Base-by-base conservation (phyloP, 92 coral and sea anemone species). In the Actinostola sp. region DNA sequence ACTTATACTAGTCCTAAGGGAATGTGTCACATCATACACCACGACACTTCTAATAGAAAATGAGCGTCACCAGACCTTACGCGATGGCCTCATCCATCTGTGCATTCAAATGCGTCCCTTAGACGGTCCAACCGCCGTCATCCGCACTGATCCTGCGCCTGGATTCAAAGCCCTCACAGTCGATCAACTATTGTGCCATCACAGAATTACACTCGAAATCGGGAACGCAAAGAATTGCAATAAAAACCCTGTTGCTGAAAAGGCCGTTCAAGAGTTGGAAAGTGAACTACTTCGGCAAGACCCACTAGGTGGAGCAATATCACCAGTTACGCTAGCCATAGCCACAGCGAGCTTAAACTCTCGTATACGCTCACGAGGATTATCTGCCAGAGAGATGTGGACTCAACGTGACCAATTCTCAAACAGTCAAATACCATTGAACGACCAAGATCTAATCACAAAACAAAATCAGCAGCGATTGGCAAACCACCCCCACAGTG, bases 61-160 rank as follows among this genome's bases (percentile, higher is more conserved):
- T 52, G 78, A 87, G 34, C 57, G 73, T 35, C 85, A 84, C 58
- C 19, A 29, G 64, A 49, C 87, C 0, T 59, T 86, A 14, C 80
- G 83, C 17, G 76, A 87, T 27, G 89, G 75, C 55, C 73, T 82
- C 11, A 61, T 65, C 0, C 58, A 33, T n/a, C 66, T 82, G 23
- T 82, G 84, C 82, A 59, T 87, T 63, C 80, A 76, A 24, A 16
- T 87, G n/a, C 81, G 82, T 61, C 84, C 92, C 19, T 17, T 78
- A 48, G 89, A 78, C 35, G 89, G 89, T 11, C 80, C 84, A 1
- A 48, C 71, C 24, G 83, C 83, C 28, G 69, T 84, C 23, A 79
- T 88, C 53, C 68, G 77, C 3, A 82, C 89, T 44, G 88, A 82
- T 56, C 92, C 86, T 20, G 86, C 89, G 57, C 73, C 86, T 8